A percentile compares a stretch with the other conserved stretches of the same genome.
Conservation (phyloP, 30 jellyfish, hydroid and myxozoan species). For the Aurelia sp. region DNA sequence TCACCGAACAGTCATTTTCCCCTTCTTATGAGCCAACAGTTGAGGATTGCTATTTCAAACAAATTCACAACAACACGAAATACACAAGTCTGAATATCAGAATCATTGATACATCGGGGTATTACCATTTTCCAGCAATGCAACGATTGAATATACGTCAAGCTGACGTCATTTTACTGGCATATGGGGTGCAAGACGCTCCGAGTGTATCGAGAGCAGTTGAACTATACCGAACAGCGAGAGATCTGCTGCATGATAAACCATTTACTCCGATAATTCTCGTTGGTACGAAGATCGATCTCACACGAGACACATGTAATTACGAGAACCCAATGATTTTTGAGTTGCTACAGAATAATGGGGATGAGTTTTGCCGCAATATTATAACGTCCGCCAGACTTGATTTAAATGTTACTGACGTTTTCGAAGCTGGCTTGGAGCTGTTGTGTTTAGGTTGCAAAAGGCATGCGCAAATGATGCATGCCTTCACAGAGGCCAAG, state of each 20-base stretch:
- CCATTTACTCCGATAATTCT: slow-evolving; percentile 29
- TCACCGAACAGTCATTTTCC: slow-evolving; percentile 20
- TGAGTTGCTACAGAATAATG: slow-evolving; percentile 10
- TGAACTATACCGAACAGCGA: background rate
- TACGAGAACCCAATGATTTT: slow-evolving; percentile 15
- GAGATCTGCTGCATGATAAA: slow-evolving; percentile 6
- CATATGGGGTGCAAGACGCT: slow-evolving; percentile 36
- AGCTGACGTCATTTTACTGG: slow-evolving; percentile 48
- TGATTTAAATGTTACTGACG: slow-evolving; percentile 39
- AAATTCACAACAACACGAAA: background rate
- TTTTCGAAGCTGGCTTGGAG: slow-evolving; percentile 31
- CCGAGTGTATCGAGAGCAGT: slow-evolving; percentile 5
- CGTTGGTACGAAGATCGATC: slow-evolving; percentile 57
- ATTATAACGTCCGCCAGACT: slow-evolving; percentile 53
- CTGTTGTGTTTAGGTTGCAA: background rate
- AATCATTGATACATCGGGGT: slow-evolving; percentile 58
- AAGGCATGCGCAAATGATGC: too few species aligned
- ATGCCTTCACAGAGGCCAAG: too few species aligned
- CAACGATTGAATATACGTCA: slow-evolving; percentile 36
- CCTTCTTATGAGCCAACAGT: slow-evolving; percentile 41
- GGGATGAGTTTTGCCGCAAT: slow-evolving; percentile 27
- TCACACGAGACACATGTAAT: slow-evolving; percentile 7
- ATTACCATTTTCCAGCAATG: slow-evolving; percentile 73
- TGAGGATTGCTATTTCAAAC: slow-evolving; percentile 48
- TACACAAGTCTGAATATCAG: background rate